phyloP scores from a whole-genome alignment of 2,888 invertebrate species.

The Lasioglossum zephyrum region DNA sequence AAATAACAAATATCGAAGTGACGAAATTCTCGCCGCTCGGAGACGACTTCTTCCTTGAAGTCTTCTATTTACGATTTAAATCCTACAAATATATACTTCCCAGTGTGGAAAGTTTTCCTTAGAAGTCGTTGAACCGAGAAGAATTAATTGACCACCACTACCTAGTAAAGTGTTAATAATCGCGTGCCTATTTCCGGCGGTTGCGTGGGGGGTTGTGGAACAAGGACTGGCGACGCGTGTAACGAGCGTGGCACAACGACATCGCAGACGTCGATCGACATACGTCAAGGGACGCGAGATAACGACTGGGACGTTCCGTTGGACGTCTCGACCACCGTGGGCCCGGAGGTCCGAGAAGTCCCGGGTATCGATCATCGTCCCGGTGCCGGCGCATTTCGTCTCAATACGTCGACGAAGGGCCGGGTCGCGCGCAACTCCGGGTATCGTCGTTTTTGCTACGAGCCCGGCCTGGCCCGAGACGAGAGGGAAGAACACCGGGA shows the following conservation, averaged over 20 bases:
- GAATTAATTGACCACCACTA: not conserved
- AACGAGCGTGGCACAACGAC: slow-evolving; percentile 28
- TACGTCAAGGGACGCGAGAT: slow-evolving; percentile 58
- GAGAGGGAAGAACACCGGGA: slow-evolving; percentile 52
- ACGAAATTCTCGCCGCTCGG: no score
- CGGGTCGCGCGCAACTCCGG: slow-evolving; percentile 62
- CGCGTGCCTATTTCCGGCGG: not conserved
- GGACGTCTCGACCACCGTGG: slow-evolving; percentile 55
- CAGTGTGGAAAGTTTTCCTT: not conserved
- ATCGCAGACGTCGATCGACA: slow-evolving; percentile 46
- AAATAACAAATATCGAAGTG: no score
- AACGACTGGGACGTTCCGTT: slow-evolving; percentile 48
- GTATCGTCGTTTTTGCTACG: slow-evolving; percentile 48
- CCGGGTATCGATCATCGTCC: slow-evolving; percentile 62
- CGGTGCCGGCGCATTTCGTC: slow-evolving; percentile 67
- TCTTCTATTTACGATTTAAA: no score
- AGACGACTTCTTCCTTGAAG: no score
- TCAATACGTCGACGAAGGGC: slow-evolving; percentile 68
- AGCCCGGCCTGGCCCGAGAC: slow-evolving; percentile 25
- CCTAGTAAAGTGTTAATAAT: not conserved
- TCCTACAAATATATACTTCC: no score
- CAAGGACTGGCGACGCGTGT: slow-evolving; percentile 37
- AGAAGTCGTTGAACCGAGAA: not conserved
- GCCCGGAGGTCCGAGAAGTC: slow-evolving; percentile 43
- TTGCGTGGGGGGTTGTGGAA: not conserved